Percentiles rank a stretch among this genome's conserved stretches.
These are phyloP conservation scores for Lepeophtheirus salmonis DNA, from an alignment of 1,140 invertebrate genomes.

Conservation along the genomic window DNA sequence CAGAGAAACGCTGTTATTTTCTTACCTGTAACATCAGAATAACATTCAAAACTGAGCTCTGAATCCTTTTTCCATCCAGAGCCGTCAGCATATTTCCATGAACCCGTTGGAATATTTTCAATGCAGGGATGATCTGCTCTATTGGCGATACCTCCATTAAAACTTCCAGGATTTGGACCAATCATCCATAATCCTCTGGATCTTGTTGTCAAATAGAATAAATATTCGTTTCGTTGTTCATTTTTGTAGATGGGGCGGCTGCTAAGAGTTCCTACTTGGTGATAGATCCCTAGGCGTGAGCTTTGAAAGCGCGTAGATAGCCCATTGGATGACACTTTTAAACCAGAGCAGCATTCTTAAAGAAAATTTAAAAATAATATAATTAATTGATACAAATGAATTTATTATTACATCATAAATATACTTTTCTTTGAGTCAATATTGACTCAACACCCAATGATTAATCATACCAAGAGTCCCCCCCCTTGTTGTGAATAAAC, in stretches of 20 bases:
- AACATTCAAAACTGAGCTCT: neutral
- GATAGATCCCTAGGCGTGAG: conserved; percentile 5
- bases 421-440: too few relatives aligned
- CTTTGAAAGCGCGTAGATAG: neutral
- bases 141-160: conserved; percentile 16
- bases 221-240: neutral
- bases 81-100: conserved; percentile 16
- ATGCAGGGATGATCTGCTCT: conserved; percentile 8
- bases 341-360: neutral
- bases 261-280: neutral
- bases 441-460: too few relatives aligned
- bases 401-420: too few relatives aligned
- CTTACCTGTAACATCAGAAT: neutral
- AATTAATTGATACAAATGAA: too few relatives aligned
- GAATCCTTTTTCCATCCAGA: conserved; percentile 8
- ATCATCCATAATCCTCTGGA: conserved; percentile 17
- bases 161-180: conserved; percentile 3
- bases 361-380: neutral
- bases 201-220: conserved; percentile 11
- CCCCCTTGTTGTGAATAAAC: too few relatives aligned
- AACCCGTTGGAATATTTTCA: conserved; percentile 1
- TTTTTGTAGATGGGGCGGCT: conserved; percentile 7
- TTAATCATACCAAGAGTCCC: too few relatives aligned
- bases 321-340: neutral
- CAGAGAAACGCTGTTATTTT: neutral